Conservation (phyloP, 1,140 invertebrate genomes). For the Oppia nitens region DNA sequence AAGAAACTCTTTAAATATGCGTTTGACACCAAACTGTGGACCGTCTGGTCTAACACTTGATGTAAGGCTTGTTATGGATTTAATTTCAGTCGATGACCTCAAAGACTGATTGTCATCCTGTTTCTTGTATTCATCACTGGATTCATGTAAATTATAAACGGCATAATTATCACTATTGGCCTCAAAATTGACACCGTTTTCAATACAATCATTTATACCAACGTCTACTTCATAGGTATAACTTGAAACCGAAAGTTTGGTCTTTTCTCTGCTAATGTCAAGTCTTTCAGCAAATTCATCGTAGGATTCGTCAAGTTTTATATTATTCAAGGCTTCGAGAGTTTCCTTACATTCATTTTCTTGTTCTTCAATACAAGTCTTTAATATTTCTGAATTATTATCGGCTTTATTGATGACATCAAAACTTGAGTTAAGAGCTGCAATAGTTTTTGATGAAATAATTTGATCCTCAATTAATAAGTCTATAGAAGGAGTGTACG, state of each 20-base stretch:
- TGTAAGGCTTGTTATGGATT: neutral
- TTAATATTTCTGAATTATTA: neutral
- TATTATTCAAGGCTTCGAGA: neutral
- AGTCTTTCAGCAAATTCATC: neutral
- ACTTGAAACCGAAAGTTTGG: slow-evolving; percentile 10
- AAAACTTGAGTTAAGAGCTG: neutral
- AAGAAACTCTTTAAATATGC: slow-evolving; percentile 46
- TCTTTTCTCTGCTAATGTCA: neutral
- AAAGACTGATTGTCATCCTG: neutral
- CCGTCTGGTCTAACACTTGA: slow-evolving; percentile 20
- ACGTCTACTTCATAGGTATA: slow-evolving; percentile 14
- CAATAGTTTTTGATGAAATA: neutral
- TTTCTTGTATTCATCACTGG: neutral
- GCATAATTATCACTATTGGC: neutral
- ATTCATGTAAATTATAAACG: neutral
- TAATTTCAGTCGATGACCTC: neutral
- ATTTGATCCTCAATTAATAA: neutral
- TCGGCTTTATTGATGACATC: neutral
- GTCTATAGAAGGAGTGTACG: neutral
- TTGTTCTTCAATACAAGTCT: neutral
- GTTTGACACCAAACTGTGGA: slow-evolving; percentile 38
- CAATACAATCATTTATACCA: slow-evolving; percentile 15
- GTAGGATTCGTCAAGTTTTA: neutral
- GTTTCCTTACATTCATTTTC: neutral
- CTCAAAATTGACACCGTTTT: neutral